A percentile compares a stretch with the other conserved stretches of the same genome.
phyloP scores from a whole-genome alignment of 2,113 vertebrate species.

The Chiloscyllium plagiosum region DNA sequence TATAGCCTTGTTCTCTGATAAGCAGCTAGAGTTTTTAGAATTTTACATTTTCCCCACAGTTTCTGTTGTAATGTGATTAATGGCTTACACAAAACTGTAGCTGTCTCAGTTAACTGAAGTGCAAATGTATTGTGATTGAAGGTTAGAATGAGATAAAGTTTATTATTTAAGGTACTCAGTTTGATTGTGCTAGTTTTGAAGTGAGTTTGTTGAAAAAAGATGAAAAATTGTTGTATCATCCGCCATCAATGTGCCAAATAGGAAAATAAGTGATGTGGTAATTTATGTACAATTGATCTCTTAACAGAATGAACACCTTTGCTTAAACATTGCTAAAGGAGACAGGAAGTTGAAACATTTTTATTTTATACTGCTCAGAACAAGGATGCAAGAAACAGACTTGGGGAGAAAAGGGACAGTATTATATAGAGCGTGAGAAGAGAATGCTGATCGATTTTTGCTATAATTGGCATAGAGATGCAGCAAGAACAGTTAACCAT shows the following conservation, averaged over 20 bases:
- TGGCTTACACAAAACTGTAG: neutral
- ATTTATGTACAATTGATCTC: neutral
- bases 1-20: neutral
- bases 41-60: neutral
- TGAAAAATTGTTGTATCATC: neutral
- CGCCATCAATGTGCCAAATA: neutral
- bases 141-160: neutral
- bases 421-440: too few species aligned
- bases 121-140: constrained; percentile 12
- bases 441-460: too few species aligned
- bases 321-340: too few species aligned
- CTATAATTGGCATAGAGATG: too few species aligned
- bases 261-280: neutral
- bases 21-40: neutral
- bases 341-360: too few species aligned
- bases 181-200: neutral
- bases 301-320: constrained; percentile 15
- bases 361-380: too few species aligned
- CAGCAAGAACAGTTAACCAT: too few species aligned
- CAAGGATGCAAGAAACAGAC: too few species aligned
- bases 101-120: neutral
- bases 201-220: neutral
- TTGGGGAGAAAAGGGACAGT: too few species aligned
- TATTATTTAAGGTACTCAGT: neutral
- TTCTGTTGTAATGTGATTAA: neutral